Evolutionary conservation across 2,113 vertebrate genomes (phyloP), one percentile per base, ranked within the genome.

Genomic region (Nothoprocta perdicaria): DNA sequence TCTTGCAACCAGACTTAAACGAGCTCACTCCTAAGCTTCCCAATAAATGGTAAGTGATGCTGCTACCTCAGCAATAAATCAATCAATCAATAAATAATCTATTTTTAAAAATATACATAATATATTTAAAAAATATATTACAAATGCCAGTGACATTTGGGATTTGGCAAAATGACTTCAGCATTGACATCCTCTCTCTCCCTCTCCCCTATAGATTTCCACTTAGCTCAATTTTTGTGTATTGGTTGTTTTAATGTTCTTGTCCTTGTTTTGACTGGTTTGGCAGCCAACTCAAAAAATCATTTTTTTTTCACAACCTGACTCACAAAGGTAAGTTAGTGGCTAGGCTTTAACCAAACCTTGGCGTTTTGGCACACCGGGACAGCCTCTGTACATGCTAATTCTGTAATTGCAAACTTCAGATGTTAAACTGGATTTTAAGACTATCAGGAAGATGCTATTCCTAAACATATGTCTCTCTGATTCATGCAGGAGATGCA

Each of bases 361-460:
- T 0, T 0, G 8, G 29, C 26, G 6, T 76, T 58, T 79, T 48
- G 43, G 0, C 18, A 9, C 22, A 22, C 40, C 63, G 38, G 12
- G 18, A 24, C 26, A 60, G 17, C n/a, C 27, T 55, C 23, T 67
- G 33, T 73, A 31, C 0, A 4, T 40, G 29, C 61, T 84, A 23
- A 12, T 74, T 85, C 26, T 77, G 31, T n/a, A 19, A 46, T 67
- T 31, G 72, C 58, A 85, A 52, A 50, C 22, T 4, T 72, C 11
- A 27, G 24, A 12, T 14, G 6, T 33, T 65, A 67, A 77, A 22
- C 31, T 48, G 52, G 7, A 8, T 43, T 86, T 52, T 6, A 14
- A 46, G 63, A 23, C 8, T 17, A 14, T 71, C 52, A 61, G 24
- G 24, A 74, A 52, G 9, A 17, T 7, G 71, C 26, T 7, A 23